A percentile compares a stretch with the other conserved stretches of the same genome.
These are phyloP conservation scores for Eurytoma californica DNA, from an alignment of 2,888 invertebrate genomes.

Conservation along the genomic window DNA sequence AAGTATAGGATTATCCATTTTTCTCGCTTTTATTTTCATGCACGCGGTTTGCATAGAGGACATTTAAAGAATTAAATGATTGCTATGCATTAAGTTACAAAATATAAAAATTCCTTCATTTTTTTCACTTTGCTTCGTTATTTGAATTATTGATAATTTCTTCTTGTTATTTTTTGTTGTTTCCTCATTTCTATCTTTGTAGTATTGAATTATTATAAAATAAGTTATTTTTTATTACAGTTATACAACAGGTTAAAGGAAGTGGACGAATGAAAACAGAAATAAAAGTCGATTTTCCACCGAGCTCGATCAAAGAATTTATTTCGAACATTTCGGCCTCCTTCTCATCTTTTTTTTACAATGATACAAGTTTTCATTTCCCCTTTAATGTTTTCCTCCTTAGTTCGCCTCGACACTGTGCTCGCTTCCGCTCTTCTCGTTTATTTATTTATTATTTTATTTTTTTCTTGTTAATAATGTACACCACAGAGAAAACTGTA, in stretches of 20 bases:
- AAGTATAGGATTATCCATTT: too few relatives aligned
- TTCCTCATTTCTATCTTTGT: too few relatives aligned
- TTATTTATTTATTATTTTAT: constrained; percentile 28
- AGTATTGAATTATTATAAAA: too few relatives aligned
- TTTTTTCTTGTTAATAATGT: constrained; percentile 39
- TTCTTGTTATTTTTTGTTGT: too few relatives aligned
- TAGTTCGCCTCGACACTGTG: constrained; percentile 11
- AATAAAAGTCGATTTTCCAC: constrained; percentile 34
- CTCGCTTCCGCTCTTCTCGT: constrained; percentile 13
- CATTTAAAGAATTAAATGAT: too few relatives aligned
- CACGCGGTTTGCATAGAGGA: too few relatives aligned
- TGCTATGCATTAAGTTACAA: too few relatives aligned
- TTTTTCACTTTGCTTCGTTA: too few relatives aligned
- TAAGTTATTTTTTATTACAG: too few relatives aligned
- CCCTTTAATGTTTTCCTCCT: not conserved
- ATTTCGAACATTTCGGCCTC: constrained; percentile 65
- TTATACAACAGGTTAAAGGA: not conserved
- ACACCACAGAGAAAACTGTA: constrained; percentile 48
- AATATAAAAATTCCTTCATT: too few relatives aligned
- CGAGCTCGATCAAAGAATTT: constrained; percentile 67
- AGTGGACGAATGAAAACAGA: not conserved
- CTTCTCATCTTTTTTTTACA: constrained; percentile 65
- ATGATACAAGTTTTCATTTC: constrained; percentile 62
- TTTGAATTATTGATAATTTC: too few relatives aligned
- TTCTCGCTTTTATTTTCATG: too few relatives aligned